Evolutionary conservation across 2,888 invertebrate species (phyloP).

Genomic region (Volucella inanis): DNA sequence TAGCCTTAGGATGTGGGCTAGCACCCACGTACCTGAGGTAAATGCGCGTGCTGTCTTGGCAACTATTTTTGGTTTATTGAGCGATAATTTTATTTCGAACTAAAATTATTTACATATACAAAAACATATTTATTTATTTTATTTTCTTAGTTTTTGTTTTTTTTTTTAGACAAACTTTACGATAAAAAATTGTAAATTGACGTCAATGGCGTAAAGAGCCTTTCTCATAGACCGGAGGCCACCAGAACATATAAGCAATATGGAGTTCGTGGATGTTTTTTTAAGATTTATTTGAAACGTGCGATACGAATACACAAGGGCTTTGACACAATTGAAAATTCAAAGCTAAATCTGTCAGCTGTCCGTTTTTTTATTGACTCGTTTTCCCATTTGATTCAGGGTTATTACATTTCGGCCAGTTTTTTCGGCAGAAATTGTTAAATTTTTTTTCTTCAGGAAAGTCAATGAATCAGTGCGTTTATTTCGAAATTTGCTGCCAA

Average conservation of each 20-base stretch:
- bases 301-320: neutral
- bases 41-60: conserved; percentile 52
- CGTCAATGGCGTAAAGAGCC: conserved; percentile 30
- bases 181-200: neutral
- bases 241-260: neutral
- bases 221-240: conserved; percentile 3
- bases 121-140: neutral
- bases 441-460: too few relatives aligned
- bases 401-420: neutral
- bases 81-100: too few relatives aligned
- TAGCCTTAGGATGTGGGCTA: conserved; percentile 28
- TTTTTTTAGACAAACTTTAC: conserved; percentile 4
- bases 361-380: neutral
- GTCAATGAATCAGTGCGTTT: too few relatives aligned
- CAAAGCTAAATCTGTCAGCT: neutral
- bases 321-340: neutral
- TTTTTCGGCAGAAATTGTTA: too few relatives aligned
- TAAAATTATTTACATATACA: too few relatives aligned
- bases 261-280: conserved; percentile 1
- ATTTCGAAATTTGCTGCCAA: too few relatives aligned
- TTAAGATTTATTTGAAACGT: conserved; percentile 3
- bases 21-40: conserved; percentile 31
- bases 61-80: conserved; percentile 18
- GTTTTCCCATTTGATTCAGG: neutral
- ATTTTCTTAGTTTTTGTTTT: neutral